A percentile compares a stretch with the other conserved stretches of the same genome.
These are phyloP conservation scores for Pyrrhosoma nymphula DNA, from an alignment of 2,888 invertebrate genomes.

Conservation along the genomic window DNA sequence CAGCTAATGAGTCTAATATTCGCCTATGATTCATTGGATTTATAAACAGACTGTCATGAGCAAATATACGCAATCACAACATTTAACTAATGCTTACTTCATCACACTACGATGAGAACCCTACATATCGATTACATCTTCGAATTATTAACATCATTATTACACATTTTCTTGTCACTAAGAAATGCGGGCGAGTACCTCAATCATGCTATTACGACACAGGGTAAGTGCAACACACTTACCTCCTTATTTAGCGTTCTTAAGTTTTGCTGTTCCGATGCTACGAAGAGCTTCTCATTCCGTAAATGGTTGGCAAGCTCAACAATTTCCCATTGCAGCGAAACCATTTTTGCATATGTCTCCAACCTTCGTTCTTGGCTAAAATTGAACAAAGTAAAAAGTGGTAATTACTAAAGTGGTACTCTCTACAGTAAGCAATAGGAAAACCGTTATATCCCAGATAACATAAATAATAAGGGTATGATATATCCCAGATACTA, in stretches of 20 bases:
- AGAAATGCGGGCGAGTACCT: too few relatives aligned
- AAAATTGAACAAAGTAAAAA: neutral
- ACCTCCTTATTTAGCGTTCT: slow-evolving; percentile 88
- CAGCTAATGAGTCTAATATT: too few relatives aligned
- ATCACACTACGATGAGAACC: too few relatives aligned
- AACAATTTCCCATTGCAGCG: slow-evolving; percentile 79
- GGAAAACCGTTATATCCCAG: neutral
- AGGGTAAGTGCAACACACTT: slow-evolving; percentile 75
- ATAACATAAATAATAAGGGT: neutral
- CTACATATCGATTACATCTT: too few relatives aligned
- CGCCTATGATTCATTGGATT: too few relatives aligned
- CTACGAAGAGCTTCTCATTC: slow-evolving; percentile 92
- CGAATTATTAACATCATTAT: too few relatives aligned
- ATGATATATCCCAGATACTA: neutral
- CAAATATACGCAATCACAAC: too few relatives aligned
- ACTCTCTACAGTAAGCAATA: neutral
- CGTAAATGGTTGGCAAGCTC: slow-evolving; percentile 86
- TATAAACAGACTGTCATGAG: too few relatives aligned
- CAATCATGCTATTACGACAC: too few relatives aligned
- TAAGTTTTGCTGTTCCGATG: slow-evolving; percentile 90
- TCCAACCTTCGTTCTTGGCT: neutral
- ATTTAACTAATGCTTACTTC: too few relatives aligned
- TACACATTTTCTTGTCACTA: too few relatives aligned
- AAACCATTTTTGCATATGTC: slow-evolving; percentile 69
- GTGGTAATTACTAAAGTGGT: neutral